Evolutionary conservation across 2,888 invertebrate species (phyloP), one percentile per base, ranked within the genome.

Genomic region (Apamea crenata): DNA sequence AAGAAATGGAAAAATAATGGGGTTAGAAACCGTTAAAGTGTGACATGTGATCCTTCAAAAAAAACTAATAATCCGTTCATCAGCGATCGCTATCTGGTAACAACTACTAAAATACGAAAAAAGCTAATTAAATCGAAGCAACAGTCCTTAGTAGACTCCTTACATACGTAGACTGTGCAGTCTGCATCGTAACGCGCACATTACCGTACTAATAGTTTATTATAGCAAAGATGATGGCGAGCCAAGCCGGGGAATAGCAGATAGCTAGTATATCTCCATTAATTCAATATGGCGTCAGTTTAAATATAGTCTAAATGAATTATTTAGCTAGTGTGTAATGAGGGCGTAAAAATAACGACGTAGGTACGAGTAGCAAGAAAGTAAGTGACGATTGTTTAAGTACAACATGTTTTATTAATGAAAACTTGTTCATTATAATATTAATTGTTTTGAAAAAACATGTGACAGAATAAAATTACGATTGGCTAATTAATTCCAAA

Each of bases 281-380:
- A 74, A 73, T 87, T 65, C 67, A 76, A 81, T 77, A 80, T 69
- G 75, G 74, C 75, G 73, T 75, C 67, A 77, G 81, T 69, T 76
- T 88, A 83, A 77, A 83, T 83, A 78, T 78, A 81, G 76, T 72
- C 16, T 25, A 78, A 81, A 87, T 88, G 87, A 88, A 87, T 87
- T 83, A 87, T 88, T 87, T 83, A 88, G 81, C 50, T 36, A 77
- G 40, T 36, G 74, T 74, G 78, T 79, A 83, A 86, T 79, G 78
- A 86, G 44, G 47, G 29, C n/a, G 66, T 73, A 86, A 88, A 81
- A 87, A 75, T 83, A 73, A 78, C 71, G 78, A 86, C 63, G 76
- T 67, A 21, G 2, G 29, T 71, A 82, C 25, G 44, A 18, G 32
- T 10, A 44, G 25, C 61, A 66, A 82, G 25, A 61, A 18, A 85